phyloP scores from a whole-genome alignment of 1,140 invertebrate genomes.

The Frieseomelitta varia region DNA sequence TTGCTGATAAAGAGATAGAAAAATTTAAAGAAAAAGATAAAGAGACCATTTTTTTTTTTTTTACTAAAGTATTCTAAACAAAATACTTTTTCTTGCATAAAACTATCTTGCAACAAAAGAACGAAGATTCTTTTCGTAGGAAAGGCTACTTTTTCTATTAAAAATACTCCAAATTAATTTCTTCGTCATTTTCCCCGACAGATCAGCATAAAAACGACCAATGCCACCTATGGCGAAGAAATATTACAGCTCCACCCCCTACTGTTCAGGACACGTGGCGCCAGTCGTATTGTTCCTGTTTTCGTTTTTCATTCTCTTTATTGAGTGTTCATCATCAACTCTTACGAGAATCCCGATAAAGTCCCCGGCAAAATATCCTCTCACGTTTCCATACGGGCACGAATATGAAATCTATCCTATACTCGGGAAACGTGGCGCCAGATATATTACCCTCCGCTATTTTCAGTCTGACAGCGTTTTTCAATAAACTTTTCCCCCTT shows the following conservation, averaged over 20 bases:
- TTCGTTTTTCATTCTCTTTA: constrained; percentile 7
- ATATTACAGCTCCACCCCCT: constrained; percentile 25
- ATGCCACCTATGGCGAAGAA: constrained; percentile 1
- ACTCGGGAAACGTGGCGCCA: not conserved
- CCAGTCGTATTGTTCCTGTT: constrained; percentile 1
- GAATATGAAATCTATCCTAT: not conserved
- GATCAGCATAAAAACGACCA: constrained; percentile 9
- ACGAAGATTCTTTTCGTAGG: too few species aligned
- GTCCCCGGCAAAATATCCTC: not conserved
- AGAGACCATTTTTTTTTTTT: too few species aligned
- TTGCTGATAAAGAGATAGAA: not conserved
- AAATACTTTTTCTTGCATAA: too few species aligned
- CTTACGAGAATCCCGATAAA: not conserved
- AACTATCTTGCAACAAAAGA: not conserved
- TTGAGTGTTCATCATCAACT: not conserved
- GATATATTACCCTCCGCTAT: not conserved
- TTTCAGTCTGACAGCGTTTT: not conserved
- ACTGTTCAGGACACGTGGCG: constrained; percentile 28
- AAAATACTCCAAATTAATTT: not conserved
- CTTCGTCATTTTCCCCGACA: not conserved
- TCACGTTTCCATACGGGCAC: not conserved
- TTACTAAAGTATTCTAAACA: too few species aligned
- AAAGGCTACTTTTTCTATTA: not conserved
- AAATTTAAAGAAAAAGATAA: too few species aligned
- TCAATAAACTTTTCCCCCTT: not conserved